phyloP scores from a whole-genome alignment of 2,113 vertebrate species.

The chimpanzee (Pan troglodytes) region NHGRI_mPanTro3-v2.1_pri NC_072409.2:38701001-38701500 shows the following conservation, averaged over 20 bases:
- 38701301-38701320: slow-evolving; percentile 32
- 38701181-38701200: not conserved
- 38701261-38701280: slow-evolving; percentile 14
- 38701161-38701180: not conserved
- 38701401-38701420: slow-evolving; percentile 65
- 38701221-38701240: not conserved
- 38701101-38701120: not conserved
- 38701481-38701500: slow-evolving; percentile 43
- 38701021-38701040: not conserved
- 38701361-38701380: slow-evolving; percentile 66
- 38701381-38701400: slow-evolving; percentile 68
- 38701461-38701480: slow-evolving; percentile 54
- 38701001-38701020: slow-evolving; percentile 11
- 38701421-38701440: slow-evolving; percentile 64
- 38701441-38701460: slow-evolving; percentile 54
- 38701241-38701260: not conserved
- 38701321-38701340: slow-evolving; percentile 61
- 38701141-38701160: not conserved
- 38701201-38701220: not conserved
- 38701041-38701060: not conserved
- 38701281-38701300: slow-evolving; percentile 10
- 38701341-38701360: slow-evolving; percentile 71
- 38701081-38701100: not conserved
- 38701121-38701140: not conserved
- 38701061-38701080: slow-evolving; percentile 20